These are phyloP conservation scores for Cosmorhoe ocellata DNA, from an alignment of 2,888 invertebrate species.

Conservation along the genomic window DNA sequence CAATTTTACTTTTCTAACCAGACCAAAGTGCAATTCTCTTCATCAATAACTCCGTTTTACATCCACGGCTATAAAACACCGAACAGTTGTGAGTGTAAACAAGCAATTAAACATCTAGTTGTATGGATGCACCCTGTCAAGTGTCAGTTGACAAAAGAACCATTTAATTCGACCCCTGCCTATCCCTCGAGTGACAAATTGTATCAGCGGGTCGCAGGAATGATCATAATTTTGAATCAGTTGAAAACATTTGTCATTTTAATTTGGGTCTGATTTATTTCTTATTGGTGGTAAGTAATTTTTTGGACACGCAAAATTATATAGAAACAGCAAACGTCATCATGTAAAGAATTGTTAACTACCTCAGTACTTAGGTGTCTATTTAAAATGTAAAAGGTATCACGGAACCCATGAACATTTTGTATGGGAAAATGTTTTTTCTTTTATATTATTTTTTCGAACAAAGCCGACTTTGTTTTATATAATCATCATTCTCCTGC, in stretches of 20 bases:
- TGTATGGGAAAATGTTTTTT: too few relatives aligned
- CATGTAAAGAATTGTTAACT: too few relatives aligned
- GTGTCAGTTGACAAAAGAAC: slow-evolving; percentile 61
- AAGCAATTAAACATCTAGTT: slow-evolving; percentile 60
- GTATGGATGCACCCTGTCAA: slow-evolving; percentile 61
- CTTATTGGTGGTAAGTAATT: not conserved
- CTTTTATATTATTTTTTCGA: too few relatives aligned
- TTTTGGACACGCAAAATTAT: too few relatives aligned
- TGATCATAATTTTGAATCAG: slow-evolving; percentile 15
- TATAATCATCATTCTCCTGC: too few relatives aligned
- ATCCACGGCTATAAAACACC: slow-evolving; percentile 17
- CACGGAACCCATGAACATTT: too few relatives aligned
- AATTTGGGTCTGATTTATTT: slow-evolving; percentile 16
- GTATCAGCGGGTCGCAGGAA: slow-evolving; percentile 37
- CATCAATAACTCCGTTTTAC: too few relatives aligned
- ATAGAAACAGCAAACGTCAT: too few relatives aligned
- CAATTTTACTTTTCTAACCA: too few relatives aligned
- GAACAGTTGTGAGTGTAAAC: slow-evolving; percentile 70
- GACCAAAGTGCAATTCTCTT: not conserved
- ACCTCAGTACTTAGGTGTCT: too few relatives aligned
- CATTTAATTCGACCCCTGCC: slow-evolving; percentile 56
- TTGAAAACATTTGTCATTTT: slow-evolving; percentile 15
- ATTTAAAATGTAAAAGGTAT: too few relatives aligned
- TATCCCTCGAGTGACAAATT: slow-evolving; percentile 57
- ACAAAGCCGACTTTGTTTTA: too few relatives aligned